Percentiles rank a stretch among this genome's conserved stretches.
Evolutionary conservation across 2,797 vertebrate species (phyloP).

Genomic region (Triplophysa bombifrons): DNA sequence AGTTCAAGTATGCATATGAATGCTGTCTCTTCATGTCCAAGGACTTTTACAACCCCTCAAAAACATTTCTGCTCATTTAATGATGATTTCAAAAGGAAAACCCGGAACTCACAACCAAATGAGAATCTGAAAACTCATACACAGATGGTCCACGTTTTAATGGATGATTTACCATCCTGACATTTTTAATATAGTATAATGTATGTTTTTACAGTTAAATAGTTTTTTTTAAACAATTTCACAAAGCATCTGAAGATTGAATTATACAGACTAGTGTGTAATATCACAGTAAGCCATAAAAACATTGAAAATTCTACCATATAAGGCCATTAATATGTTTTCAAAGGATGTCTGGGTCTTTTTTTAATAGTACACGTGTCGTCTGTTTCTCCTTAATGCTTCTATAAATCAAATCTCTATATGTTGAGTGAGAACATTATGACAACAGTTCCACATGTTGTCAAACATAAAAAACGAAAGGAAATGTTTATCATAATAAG

Average conservation of each 20-base stretch:
- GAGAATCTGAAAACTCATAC: background rate
- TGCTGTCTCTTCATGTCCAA: too few species aligned
- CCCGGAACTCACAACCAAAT: background rate
- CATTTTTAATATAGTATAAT: slow-evolving; percentile 6
- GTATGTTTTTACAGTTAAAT: slow-evolving; percentile 47
- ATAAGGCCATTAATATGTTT: slow-evolving; percentile 6
- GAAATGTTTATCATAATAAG: background rate
- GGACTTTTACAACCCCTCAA: too few species aligned
- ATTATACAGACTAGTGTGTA: slow-evolving; percentile 21
- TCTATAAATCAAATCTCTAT: background rate
- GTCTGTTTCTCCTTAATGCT: background rate
- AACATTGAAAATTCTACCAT: background rate
- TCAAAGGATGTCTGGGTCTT: background rate
- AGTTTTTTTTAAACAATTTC: slow-evolving; percentile 32
- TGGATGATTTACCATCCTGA: background rate
- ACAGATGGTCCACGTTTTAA: background rate
- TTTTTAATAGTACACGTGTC: background rate
- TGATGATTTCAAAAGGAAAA: too few species aligned
- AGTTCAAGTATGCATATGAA: too few species aligned
- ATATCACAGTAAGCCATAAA: slow-evolving; percentile 46
- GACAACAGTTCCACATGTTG: too few species aligned
- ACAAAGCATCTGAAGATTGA: background rate
- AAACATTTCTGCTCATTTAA: too few species aligned
- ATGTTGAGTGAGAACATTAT: background rate
- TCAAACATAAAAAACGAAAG: background rate